Base-by-base conservation (phyloP, 2,888 invertebrate species). In the Priocnemis perturbator region DNA sequence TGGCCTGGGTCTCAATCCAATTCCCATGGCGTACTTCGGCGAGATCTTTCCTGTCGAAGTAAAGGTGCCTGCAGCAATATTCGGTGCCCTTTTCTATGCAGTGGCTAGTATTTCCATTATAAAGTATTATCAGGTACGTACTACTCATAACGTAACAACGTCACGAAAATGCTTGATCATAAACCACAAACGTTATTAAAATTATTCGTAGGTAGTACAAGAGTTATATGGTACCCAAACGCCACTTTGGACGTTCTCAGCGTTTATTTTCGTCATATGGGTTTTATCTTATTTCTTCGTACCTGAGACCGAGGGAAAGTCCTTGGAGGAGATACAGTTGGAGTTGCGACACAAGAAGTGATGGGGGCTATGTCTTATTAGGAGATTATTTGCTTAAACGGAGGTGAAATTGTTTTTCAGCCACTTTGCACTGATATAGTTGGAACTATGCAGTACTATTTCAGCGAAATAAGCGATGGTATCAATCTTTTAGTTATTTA, bases 261-360 rank as follows among this genome's bases (percentile, higher is more conserved):
- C 62, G 23, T 81, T 88, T 67, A 87, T 87, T 15, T 71, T 80
- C 60, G n/a, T 87, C 61, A 64, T 88, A 56, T 88, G 86, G 86
- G 69, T 86, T 23, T 70, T 85, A 48, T 86, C 87, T 71, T 88
- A 87, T 75, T 71, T 84, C 52, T 87, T 82, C 74, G 86, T 88
- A 45, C 87, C 88, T 15, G 89, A 89, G 71, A 89, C 89, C 17
- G 88, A 88, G 69, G 88, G 89, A 60, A 88, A 88, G 71, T 87
- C 84, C 71, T 81, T 88, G 77, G 87, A 87, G 70, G 85, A 88
- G 76, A 86, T 89, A 82, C 85, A 88, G 66, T 77, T 82, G 65
- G 82, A 83, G 60, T 76, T 88, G 55, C 76, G 78, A 58, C 74
- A 77, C 21, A 78, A 79, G 61, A 17, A 60, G 15, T 70, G 61